phyloP scores from a whole-genome alignment of 2,113 vertebrate genomes.

The Leptodactylus fuscus region DNA sequence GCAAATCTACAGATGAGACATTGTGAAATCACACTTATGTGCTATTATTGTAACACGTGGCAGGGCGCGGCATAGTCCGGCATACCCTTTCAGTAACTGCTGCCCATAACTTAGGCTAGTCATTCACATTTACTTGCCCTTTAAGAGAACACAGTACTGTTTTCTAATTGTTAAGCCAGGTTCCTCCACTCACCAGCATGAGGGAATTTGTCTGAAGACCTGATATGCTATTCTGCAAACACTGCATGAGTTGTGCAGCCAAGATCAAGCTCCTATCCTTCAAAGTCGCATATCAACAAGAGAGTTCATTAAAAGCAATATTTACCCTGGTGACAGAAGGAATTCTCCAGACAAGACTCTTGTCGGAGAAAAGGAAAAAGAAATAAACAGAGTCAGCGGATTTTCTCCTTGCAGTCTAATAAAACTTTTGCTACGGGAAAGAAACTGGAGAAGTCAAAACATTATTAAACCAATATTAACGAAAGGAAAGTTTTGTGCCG shows the following conservation, averaged over 20 bases:
- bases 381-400: constrained; percentile 1
- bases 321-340: constrained; percentile 15
- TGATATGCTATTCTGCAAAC: not conserved
- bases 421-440: not conserved
- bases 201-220: not conserved
- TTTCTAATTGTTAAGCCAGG: not conserved
- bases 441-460: not conserved
- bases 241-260: not conserved
- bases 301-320: constrained; percentile 46
- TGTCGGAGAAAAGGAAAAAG: not conserved
- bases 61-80: no score
- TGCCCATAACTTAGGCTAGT: no score
- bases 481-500: no score
- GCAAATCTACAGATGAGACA: no score
- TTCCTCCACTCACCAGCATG: not conserved
- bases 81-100: no score
- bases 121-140: not conserved
- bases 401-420: not conserved
- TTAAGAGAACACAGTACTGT: not conserved
- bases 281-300: constrained; percentile 35
- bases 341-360: constrained; percentile 6
- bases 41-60: no score
- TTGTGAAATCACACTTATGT: no score
- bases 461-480: not conserved
- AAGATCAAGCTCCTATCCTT: constrained; percentile 22